Conservation (phyloP, 2,113 vertebrate species). For the Eclectus roratus region DNA sequence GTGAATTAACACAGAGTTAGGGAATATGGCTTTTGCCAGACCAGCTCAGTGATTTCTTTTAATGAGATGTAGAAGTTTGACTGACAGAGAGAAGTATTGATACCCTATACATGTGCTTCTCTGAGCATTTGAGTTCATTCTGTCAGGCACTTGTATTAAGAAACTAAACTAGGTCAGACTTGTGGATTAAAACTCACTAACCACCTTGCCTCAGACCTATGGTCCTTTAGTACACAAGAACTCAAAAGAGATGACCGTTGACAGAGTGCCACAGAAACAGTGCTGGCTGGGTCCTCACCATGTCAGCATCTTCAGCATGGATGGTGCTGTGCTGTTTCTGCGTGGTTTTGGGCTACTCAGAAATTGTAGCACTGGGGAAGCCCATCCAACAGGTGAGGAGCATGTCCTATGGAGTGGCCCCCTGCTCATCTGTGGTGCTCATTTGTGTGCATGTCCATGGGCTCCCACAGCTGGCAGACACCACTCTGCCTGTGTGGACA, state of each 20-base stretch:
- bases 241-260: background rate
- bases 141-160: background rate
- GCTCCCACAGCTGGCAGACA: background rate
- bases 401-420: rapidly evolving
- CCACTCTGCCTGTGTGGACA: rapidly evolving
- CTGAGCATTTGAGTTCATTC: background rate
- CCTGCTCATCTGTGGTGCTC: rapidly evolving
- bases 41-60: background rate
- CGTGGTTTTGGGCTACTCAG: background rate
- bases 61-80: background rate
- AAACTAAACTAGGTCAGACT: background rate
- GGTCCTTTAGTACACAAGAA: rapidly evolving
- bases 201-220: rapidly evolving
- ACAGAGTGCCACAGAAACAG: background rate
- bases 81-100: background rate
- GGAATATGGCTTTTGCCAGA: background rate
- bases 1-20: background rate
- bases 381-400: rapidly evolving
- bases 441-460: rapidly evolving
- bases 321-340: background rate
- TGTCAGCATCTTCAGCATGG: rapidly evolving
- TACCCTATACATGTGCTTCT: background rate
- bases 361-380: background rate
- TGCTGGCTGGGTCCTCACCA: background rate
- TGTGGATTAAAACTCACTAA: rapidly evolving